Conservation (phyloP, 2,888 invertebrate genomes). For the Keiferia lycopersicella region DNA sequence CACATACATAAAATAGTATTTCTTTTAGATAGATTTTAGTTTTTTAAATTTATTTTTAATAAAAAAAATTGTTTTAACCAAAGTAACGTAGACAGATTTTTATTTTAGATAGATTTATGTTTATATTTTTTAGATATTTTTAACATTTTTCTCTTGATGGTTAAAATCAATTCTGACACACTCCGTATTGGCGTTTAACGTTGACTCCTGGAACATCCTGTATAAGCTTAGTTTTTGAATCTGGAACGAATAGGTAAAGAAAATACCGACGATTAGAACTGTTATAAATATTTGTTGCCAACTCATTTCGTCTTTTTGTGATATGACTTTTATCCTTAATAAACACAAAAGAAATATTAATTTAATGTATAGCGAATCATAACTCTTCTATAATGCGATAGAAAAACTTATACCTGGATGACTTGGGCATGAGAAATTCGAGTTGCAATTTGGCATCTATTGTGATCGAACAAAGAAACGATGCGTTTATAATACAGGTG, state of each 20-base stretch:
- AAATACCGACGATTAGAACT: slow-evolving; percentile 34
- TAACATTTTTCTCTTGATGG: no score
- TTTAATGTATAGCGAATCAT: slow-evolving; percentile 39
- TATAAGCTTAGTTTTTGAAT: slow-evolving; percentile 41
- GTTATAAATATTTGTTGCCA: slow-evolving; percentile 15
- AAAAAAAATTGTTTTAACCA: no score
- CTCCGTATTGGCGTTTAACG: no score
- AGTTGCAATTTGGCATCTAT: slow-evolving; percentile 77
- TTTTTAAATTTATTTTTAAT: no score
- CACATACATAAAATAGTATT: no score
- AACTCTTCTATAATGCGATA: slow-evolving; percentile 42
- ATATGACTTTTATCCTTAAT: slow-evolving; percentile 26
- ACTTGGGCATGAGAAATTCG: slow-evolving; percentile 64
- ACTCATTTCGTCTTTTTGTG: slow-evolving; percentile 5
- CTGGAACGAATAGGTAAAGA: slow-evolving; percentile 34
- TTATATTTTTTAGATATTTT: no score
- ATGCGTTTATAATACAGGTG: slow-evolving; percentile 78
- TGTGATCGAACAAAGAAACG: slow-evolving; percentile 74
- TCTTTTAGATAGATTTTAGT: no score
- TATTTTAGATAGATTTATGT: no score
- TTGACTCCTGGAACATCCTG: no score
- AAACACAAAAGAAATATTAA: slow-evolving; percentile 31
- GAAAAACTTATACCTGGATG: slow-evolving; percentile 63
- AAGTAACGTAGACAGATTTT: no score
- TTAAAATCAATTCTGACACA: no score